Evolutionary conservation across 2,888 invertebrate species (phyloP).

Genomic region (Sinodicranocentrus sp.): DNA sequence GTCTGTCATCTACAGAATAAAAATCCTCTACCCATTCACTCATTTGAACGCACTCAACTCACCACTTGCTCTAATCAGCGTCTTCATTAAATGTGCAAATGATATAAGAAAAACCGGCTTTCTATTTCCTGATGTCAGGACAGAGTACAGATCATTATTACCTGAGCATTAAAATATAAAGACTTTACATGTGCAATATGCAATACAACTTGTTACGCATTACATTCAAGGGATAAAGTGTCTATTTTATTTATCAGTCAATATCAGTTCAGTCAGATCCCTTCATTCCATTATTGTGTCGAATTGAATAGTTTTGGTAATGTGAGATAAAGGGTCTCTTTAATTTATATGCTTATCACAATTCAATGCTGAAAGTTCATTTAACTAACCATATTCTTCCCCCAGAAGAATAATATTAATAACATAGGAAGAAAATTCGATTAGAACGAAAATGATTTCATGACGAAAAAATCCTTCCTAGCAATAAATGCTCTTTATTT

Average conservation of each 20-base stretch:
- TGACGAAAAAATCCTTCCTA: not conserved
- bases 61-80: not conserved
- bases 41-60: not conserved
- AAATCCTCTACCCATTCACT: conserved; percentile 18
- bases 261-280: no score
- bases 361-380: no score
- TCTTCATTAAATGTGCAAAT: conserved; percentile 51
- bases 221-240: not conserved
- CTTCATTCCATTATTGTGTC: no score
- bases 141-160: not conserved
- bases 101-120: conserved; percentile 51
- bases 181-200: not conserved
- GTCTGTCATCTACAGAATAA: not conserved
- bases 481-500: not conserved
- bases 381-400: no score
- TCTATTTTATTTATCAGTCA: no score
- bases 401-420: no score
- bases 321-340: no score
- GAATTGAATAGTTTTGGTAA: no score
- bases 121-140: conserved; percentile 57
- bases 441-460: no score
- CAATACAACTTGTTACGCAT: not conserved
- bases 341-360: no score
- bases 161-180: not conserved
- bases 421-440: no score